phyloP scores from a whole-genome alignment of 1,140 invertebrate genomes.

The Drosophila pectinifera region DNA sequence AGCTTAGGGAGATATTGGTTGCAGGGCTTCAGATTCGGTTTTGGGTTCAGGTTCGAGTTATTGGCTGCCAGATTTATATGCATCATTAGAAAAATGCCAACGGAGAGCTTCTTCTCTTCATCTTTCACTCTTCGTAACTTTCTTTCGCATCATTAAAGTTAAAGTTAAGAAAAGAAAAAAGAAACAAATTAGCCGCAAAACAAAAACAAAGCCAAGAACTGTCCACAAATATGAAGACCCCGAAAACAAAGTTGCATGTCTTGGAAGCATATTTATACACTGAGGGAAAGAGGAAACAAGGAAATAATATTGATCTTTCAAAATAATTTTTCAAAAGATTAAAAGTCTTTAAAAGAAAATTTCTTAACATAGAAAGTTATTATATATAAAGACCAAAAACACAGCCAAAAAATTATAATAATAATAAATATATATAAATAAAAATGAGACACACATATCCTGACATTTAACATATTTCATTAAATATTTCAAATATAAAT shows the following conservation, averaged over 20 bases:
- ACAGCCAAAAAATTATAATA: no score
- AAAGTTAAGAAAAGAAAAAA: no score
- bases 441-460: no score
- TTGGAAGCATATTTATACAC: constrained; percentile 16
- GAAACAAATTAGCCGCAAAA: constrained; percentile 35
- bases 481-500: no score
- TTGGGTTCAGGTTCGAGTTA: constrained; percentile 2
- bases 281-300: neutral
- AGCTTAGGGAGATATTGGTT: constrained; percentile 23
- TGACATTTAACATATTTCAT: no score
- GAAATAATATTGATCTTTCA: neutral
- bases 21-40: constrained; percentile 10
- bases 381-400: no score
- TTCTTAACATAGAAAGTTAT: no score
- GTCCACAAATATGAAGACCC: constrained; percentile 29
- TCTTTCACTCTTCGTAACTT: constrained; percentile 27
- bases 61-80: constrained; percentile 44
- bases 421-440: no score
- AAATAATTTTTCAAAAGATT: neutral
- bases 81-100: constrained; percentile 49
- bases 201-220: constrained; percentile 34
- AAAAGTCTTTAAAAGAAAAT: no score
- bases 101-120: constrained; percentile 2
- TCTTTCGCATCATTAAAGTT: constrained; percentile 53
- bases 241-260: constrained; percentile 46